Conservation (phyloP, 2,888 invertebrate species). For the Criorhina ranunculi region DNA sequence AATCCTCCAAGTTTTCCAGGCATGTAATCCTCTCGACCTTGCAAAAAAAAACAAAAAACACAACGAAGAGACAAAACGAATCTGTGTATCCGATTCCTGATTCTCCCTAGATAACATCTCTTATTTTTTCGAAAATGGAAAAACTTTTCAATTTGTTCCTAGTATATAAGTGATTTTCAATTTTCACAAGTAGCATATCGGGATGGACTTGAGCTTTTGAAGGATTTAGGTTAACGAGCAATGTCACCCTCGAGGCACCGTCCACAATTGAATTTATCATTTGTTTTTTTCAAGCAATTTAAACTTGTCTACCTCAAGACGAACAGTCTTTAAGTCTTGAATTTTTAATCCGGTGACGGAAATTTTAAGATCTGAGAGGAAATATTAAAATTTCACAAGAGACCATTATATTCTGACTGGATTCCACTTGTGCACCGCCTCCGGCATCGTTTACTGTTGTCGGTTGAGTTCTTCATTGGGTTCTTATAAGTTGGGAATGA, state of each 20-base stretch:
- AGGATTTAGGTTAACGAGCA: constrained; percentile 34
- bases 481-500: background rate
- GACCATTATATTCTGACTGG: constrained; percentile 6
- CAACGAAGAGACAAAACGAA: constrained; percentile 2
- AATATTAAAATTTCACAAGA: constrained; percentile 38
- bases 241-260: constrained; percentile 1
- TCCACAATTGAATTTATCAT: background rate
- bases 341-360: background rate
- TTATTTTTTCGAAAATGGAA: constrained; percentile 5
- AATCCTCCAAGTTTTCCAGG: constrained; percentile 37
- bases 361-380: constrained; percentile 4
- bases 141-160: constrained; percentile 45
- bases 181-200: constrained; percentile 9
- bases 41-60: too few relatives aligned
- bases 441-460: constrained; percentile 3
- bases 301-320: background rate
- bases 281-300: background rate
- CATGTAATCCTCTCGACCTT: constrained; percentile 26
- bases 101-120: background rate
- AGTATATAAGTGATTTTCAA: constrained; percentile 38
- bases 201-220: background rate
- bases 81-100: background rate
- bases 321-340: constrained; percentile 1
- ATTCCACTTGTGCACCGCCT: background rate
- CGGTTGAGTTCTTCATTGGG: constrained; percentile 12